These are phyloP conservation scores for Grantiella picta DNA, from an alignment of 2,113 vertebrate species.

Conservation along the genomic window DNA sequence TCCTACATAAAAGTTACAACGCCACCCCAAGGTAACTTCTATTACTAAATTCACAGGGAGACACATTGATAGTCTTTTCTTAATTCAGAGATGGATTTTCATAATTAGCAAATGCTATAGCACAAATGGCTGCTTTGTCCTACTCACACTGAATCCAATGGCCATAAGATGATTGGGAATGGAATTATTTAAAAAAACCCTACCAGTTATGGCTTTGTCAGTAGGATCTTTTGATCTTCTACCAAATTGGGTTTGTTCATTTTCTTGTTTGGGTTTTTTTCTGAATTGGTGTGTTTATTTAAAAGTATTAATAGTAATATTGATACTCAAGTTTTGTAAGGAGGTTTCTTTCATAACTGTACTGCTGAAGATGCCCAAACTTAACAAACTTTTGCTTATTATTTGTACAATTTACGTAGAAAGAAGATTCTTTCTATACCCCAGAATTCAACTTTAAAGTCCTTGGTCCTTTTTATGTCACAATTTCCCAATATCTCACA, in stretches of 20 bases:
- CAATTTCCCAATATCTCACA: not conserved
- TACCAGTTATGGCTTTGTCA: not conserved
- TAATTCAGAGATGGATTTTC: not conserved
- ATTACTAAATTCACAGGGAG: not conserved
- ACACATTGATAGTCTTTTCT: not conserved
- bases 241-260: not conserved
- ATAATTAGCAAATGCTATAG: not conserved
- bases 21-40: not conserved
- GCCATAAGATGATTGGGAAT: not conserved
- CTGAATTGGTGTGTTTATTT: not conserved
- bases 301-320: not conserved
- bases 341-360: not conserved
- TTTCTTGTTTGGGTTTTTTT: not conserved
- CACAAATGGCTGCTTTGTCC: not conserved
- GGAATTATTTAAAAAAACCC: not conserved
- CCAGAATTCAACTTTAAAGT: not conserved
- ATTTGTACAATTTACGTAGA: not conserved
- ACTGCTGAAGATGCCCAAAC: not conserved
- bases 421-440: not conserved
- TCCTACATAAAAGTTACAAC: not conserved
- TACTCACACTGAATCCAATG: not conserved
- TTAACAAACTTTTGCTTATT: not conserved
- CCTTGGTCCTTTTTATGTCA: not conserved
- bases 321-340: not conserved
- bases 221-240: not conserved